phyloP scores from a whole-genome alignment of 2,888 invertebrate species.

The Perithous albicinctus region DNA sequence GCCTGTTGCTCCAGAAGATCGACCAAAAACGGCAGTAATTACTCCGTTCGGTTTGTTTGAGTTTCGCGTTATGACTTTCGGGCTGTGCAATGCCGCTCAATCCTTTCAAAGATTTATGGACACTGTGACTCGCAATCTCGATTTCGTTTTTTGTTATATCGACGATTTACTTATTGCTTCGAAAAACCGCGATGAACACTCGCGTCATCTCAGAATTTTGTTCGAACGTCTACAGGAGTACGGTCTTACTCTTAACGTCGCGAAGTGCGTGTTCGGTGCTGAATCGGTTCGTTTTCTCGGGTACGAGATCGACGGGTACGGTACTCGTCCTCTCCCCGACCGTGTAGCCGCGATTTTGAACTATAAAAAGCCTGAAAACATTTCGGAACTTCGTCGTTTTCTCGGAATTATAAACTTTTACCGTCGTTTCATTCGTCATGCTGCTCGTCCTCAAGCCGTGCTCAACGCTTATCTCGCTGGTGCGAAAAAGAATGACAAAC shows the following conservation, averaged over 20 bases:
- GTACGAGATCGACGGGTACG: conserved; percentile 37
- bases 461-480: conserved; percentile 24
- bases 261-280: conserved; percentile 30
- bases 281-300: no score
- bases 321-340: conserved; percentile 57
- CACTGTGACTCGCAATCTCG: conserved; percentile 17
- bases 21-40: conserved; percentile 72
- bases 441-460: conserved; percentile 34
- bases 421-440: conserved; percentile 57
- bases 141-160: conserved; percentile 38
- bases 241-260: conserved; percentile 33
- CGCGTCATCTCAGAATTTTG: conserved; percentile 21
- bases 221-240: conserved; percentile 34
- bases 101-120: conserved; percentile 65
- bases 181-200: conserved; percentile 4
- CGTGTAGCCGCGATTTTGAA: conserved; percentile 55
- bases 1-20: conserved; percentile 68
- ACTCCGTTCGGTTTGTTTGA: conserved; percentile 75
- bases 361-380: conserved; percentile 36
- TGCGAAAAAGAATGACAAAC: conserved; percentile 56
- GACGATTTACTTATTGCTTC: conserved; percentile 55
- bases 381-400: conserved; percentile 63
- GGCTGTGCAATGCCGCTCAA: conserved; percentile 82
- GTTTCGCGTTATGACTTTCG: conserved; percentile 78
- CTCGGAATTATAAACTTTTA: conserved; percentile 64